Evolutionary conservation across 2,888 invertebrate species (phyloP).

Genomic region (Trichacis sp.): DNA sequence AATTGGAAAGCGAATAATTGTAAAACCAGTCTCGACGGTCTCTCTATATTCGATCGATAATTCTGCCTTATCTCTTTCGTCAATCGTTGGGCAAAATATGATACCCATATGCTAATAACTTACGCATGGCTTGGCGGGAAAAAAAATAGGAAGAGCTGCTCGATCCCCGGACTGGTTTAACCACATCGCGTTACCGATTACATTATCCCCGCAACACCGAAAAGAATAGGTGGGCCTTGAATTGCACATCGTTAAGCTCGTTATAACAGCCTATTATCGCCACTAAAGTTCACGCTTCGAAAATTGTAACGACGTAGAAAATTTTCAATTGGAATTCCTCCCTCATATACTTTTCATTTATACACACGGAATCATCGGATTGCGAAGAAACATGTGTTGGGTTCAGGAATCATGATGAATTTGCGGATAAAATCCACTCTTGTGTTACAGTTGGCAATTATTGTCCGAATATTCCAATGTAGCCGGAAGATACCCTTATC

Average conservation of each 20-base stretch:
- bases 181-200: conserved; percentile 49
- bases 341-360: too few species aligned
- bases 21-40: neutral
- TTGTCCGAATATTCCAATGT: too few species aligned
- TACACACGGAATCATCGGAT: too few species aligned
- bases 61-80: conserved; percentile 54
- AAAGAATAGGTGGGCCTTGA: conserved; percentile 39
- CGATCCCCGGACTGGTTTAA: conserved; percentile 47
- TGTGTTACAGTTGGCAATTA: too few species aligned
- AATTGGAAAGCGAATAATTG: neutral
- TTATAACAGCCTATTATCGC: neutral
- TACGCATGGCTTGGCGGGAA: conserved; percentile 53
- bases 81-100: conserved; percentile 58
- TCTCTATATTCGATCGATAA: conserved; percentile 47
- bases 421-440: too few species aligned
- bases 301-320: neutral
- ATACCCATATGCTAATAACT: conserved; percentile 65
- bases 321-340: too few species aligned
- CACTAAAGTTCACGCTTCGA: neutral
- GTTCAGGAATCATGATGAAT: too few species aligned
- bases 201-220: conserved; percentile 52
- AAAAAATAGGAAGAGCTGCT: conserved; percentile 29
- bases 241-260: conserved; percentile 20
- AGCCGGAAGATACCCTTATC: too few species aligned
- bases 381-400: too few species aligned